Percentiles rank a stretch among this genome's conserved stretches.
phyloP scores from a whole-genome alignment of 1,140 invertebrate genomes.

The Cotesia chilonis region DNA sequence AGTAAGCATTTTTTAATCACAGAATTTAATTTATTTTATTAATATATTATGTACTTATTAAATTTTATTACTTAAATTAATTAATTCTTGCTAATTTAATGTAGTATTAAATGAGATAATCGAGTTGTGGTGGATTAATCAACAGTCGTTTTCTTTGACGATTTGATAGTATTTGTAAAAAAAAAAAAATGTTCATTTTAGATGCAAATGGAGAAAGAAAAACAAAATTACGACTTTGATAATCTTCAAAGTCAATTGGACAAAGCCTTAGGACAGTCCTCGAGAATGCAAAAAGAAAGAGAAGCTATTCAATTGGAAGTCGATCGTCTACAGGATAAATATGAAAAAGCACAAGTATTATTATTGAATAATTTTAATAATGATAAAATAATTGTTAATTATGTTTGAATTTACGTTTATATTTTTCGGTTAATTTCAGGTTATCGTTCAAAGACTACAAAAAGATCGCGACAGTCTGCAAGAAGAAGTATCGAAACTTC shows the following conservation, averaged over 20 bases:
- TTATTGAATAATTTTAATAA: not conserved
- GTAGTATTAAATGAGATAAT: too few relatives aligned
- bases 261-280: constrained; percentile 85
- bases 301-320: constrained; percentile 85
- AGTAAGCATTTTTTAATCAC: constrained; percentile 65
- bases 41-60: constrained; percentile 21
- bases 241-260: constrained; percentile 89
- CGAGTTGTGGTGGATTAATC: too few relatives aligned
- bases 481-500: constrained; percentile 83
- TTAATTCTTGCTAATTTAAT: not conserved
- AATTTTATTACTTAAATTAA: not conserved
- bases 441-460: constrained; percentile 78
- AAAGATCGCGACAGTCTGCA: constrained; percentile 86
- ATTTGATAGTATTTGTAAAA: too few relatives aligned
- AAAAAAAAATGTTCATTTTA: constrained; percentile 51
- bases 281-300: constrained; percentile 87
- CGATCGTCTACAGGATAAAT: constrained; percentile 87
- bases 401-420: constrained; percentile 19
- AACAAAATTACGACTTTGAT: constrained; percentile 87
- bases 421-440: constrained; percentile 58
- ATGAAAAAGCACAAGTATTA: constrained; percentile 85
- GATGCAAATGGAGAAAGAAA: constrained; percentile 91
- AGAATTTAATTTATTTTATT: not conserved
- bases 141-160: too few relatives aligned
- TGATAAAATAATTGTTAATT: not conserved